Percentiles rank a stretch among this genome's conserved stretches.
phyloP scores from a whole-genome alignment of 2,113 vertebrate species.

The Takifugu flavidus region DNA sequence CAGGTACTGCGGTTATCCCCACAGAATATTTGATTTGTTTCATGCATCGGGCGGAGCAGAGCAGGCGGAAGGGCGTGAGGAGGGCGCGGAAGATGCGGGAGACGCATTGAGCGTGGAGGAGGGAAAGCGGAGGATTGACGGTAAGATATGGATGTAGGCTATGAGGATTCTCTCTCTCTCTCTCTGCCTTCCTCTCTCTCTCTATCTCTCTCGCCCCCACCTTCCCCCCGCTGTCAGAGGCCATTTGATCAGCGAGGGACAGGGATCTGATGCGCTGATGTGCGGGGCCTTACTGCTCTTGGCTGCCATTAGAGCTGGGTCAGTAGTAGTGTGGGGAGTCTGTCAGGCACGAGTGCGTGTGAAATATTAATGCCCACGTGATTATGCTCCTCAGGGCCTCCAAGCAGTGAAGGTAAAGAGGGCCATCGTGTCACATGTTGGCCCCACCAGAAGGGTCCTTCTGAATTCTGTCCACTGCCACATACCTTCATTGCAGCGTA shows the following conservation, averaged over 20 bases:
- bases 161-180: constrained; percentile 41
- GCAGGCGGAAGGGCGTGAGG: constrained; percentile 45
- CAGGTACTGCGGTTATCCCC: constrained; percentile 13
- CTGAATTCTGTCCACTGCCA: constrained; percentile 11
- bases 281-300: constrained; percentile 10
- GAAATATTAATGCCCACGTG: constrained; percentile 64
- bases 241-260: constrained; percentile 45
- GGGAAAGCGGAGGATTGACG: constrained; percentile 66
- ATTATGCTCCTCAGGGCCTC: constrained; percentile 27
- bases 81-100: constrained; percentile 63
- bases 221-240: constrained; percentile 38
- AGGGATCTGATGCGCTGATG: constrained; percentile 32
- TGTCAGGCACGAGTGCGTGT: constrained; percentile 29
- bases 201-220: constrained; percentile 9
- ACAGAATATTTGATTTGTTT: constrained; percentile 23
- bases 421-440: constrained; percentile 27
- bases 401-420: constrained; percentile 16
- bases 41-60: constrained; percentile 48
- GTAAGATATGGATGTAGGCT: constrained; percentile 68
- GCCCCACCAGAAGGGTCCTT: constrained; percentile 12
- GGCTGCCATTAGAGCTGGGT: constrained; percentile 46
- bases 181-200: constrained; percentile 8
- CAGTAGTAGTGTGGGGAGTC: constrained; percentile 43
- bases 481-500: constrained; percentile 22
- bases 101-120: constrained; percentile 67